Base-by-base conservation (phyloP, 2,888 invertebrate genomes). In the Cryptosula pallasiana region DNA sequence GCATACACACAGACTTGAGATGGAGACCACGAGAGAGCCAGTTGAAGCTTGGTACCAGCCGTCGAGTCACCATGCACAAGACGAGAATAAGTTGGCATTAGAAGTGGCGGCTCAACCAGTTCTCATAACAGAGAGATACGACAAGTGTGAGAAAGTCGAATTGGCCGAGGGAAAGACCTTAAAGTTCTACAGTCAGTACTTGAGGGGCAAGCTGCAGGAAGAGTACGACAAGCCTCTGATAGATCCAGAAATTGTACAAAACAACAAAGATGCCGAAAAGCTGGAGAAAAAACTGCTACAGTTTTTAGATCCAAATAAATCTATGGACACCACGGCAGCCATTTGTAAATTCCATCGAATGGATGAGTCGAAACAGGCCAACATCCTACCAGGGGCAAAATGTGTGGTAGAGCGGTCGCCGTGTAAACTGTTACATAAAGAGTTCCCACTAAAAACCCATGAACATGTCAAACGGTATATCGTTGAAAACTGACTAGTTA, bases 131-230 rank as follows among this genome's bases (percentile, higher is more conserved):
- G 29, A 27, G n/a, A 32, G 29, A 5, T 5, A 63, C n/a, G 9
- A 27, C 70, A n/a, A 54, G 5, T 54, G 27, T 5, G 70, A 70
- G 23, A 16, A 34, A 3, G 35, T 70, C 1, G 29, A 54, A 1
- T 25, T 70, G 32, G 70, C 29, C 5, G 36, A 70, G 32, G 70
- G 70, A 2, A 36, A 70, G 29, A 54, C 27, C 55, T 23, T 70
- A 2, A 70, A 70, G 29, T 70, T 70, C 29, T 70, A 54, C 45
- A 70, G 70, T 36, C 70, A 36, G 25, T 70, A 70, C 32, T 23
- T 70, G 16, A 34, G 45, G 29, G 45, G 70, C 9, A 2, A 29
- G 45, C 70, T 70, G 13, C 25, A 54, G 23, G 36, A 23, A 23
- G 70, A 36, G 32, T 36, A 35, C 32, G 70, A 70, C n/a, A 54